Evolutionary conservation across 2,113 vertebrate species (phyloP).

Genomic region (Trogon surrucura): DNA sequence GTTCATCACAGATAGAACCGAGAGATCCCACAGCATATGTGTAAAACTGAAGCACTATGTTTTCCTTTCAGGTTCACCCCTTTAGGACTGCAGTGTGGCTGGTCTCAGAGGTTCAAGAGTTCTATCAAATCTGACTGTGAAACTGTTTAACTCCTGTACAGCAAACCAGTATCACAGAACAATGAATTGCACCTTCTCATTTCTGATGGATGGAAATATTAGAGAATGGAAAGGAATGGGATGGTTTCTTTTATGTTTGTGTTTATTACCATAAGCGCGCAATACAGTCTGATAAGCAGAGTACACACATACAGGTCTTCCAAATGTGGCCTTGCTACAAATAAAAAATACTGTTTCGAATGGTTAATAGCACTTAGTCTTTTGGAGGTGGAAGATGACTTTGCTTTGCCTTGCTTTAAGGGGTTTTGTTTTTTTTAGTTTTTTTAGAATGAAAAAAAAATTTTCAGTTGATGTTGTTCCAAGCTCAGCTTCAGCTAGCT

Average conservation of each 20-base stretch:
- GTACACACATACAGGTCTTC: not conserved
- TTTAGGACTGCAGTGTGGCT: not conserved
- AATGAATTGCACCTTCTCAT: not conserved
- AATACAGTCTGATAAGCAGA: not conserved
- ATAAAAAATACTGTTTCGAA: not conserved
- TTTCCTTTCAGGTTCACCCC: not conserved
- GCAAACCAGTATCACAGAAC: not conserved
- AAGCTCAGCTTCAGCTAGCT: not conserved
- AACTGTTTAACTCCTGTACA: not conserved
- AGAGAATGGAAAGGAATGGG: not conserved
- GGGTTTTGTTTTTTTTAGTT: not conserved
- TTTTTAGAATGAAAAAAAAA: not conserved
- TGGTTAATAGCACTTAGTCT: not conserved
- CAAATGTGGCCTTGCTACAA: not conserved
- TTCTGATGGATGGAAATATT: not conserved
- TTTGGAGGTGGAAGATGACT: not conserved
- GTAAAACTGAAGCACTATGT: not conserved
- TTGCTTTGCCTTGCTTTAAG: not conserved
- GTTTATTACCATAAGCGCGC: not conserved
- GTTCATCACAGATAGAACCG: not conserved
- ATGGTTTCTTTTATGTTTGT: not conserved
- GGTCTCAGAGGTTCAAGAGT: not conserved
- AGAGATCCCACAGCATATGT: not conserved
- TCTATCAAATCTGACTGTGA: not conserved
- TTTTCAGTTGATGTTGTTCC: not conserved